phyloP scores from a whole-genome alignment of 2,888 invertebrate species.

The Ischnus inquisitorius region DNA sequence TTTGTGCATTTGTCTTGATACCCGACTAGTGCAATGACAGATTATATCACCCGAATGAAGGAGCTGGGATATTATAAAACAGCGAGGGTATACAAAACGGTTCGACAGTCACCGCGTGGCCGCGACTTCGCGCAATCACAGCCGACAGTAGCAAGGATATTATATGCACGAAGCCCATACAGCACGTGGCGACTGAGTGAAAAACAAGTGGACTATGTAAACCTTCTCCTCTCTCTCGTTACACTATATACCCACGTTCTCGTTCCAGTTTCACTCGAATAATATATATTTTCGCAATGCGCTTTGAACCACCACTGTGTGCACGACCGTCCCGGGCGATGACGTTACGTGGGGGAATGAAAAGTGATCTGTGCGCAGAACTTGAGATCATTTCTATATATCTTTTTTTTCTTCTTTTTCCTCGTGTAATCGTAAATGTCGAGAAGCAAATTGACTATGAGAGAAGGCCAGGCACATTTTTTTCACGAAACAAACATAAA shows the following conservation, averaged over 20 bases:
- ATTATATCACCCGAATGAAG: conserved; percentile 59
- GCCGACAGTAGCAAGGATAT: conserved; percentile 61
- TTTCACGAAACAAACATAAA: background rate
- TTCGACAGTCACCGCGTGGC: conserved; percentile 53
- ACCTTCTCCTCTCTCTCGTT: conserved; percentile 63
- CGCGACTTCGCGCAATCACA: conserved; percentile 64
- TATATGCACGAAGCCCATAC: conserved; percentile 48
- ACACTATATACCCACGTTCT: conserved; percentile 66
- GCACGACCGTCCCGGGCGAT: conserved; percentile 33
- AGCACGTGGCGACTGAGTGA: conserved; percentile 66
- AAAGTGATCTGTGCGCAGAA: conserved; percentile 36
- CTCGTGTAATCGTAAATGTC: conserved; percentile 29
- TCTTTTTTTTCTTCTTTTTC: conserved; percentile 1
- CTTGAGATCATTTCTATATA: conserved; percentile 9
- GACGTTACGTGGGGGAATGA: conserved; percentile 55
- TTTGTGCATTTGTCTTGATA: conserved; percentile 17
- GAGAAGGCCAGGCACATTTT: background rate
- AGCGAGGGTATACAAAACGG: conserved; percentile 27
- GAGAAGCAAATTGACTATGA: background rate
- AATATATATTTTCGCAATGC: conserved; percentile 68
- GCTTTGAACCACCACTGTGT: conserved; percentile 38
- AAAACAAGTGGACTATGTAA: conserved; percentile 69
- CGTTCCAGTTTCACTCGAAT: conserved; percentile 69
- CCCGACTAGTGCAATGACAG: conserved; percentile 37
- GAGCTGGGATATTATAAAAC: conserved; percentile 48